A percentile compares a stretch with the other conserved stretches of the same genome.
Conservation (phyloP, 2,888 invertebrate genomes). For the Esperia sulphurella region DNA sequence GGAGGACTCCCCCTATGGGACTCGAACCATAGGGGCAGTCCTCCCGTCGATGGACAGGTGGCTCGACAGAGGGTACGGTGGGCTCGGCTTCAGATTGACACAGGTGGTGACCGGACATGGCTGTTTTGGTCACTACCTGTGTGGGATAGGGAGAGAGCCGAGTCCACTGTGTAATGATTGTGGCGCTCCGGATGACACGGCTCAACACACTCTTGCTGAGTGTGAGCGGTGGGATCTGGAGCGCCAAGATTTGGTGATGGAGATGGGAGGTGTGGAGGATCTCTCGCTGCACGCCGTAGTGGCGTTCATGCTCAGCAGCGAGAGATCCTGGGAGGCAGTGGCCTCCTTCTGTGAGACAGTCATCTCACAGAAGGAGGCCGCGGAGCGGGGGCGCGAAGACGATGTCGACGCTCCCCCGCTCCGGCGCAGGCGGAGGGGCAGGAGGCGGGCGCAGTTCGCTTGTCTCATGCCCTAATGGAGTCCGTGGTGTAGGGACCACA, state of each 20-base stretch:
- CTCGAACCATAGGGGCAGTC: too few relatives aligned
- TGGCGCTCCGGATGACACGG: conserved; percentile 1
- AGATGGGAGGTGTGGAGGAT: not conserved
- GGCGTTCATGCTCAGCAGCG: not conserved
- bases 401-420: not conserved
- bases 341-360: conserved; percentile 12
- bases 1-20: too few relatives aligned
- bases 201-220: conserved; percentile 2
- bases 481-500: too few relatives aligned
- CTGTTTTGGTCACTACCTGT: not conserved
- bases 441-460: not conserved
- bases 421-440: not conserved
- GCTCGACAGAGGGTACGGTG: too few relatives aligned
- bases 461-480: not conserved
- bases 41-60: too few relatives aligned
- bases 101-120: too few relatives aligned
- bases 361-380: conserved; percentile 7
- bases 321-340: not conserved
- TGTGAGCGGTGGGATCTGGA: not conserved
- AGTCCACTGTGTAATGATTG: conserved; percentile 1
- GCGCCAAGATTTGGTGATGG: not conserved
- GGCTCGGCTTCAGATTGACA: too few relatives aligned
- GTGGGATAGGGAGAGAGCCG: not conserved
- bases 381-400: conserved; percentile 1
- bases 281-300: not conserved